These are phyloP conservation scores for Eugnorisma glareosa DNA, from an alignment of 2,888 invertebrate species.

Conservation along the genomic window DNA sequence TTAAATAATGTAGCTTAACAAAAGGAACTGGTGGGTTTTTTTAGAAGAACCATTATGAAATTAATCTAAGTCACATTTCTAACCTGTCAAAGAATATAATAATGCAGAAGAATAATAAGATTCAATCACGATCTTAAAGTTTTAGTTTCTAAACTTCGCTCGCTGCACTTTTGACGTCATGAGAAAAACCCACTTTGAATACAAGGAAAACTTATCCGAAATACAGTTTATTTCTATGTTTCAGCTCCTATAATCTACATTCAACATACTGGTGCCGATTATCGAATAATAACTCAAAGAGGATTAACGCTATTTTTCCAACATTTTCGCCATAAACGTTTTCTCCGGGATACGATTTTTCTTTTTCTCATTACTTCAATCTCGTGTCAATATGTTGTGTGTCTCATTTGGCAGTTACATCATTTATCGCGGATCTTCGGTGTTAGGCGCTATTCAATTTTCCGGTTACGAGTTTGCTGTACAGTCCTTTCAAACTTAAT, in stretches of 20 bases:
- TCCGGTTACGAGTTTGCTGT: slow-evolving; percentile 40
- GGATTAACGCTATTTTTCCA: slow-evolving; percentile 12
- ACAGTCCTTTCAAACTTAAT: neutral
- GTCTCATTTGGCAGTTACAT: slow-evolving; percentile 54
- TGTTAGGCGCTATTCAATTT: slow-evolving; percentile 51
- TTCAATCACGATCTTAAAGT: neutral
- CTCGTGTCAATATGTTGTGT: slow-evolving; percentile 39
- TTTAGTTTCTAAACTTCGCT: neutral
- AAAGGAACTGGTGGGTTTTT: neutral
- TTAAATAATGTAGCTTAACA: neutral
- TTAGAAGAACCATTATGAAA: neutral
- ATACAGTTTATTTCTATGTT: neutral
- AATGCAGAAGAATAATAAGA: neutral
- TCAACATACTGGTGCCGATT: neutral
- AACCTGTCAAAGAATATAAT: neutral
- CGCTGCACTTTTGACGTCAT: neutral
- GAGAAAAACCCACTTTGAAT: slow-evolving; percentile 13
- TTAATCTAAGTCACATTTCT: neutral
- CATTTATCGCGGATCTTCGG: slow-evolving; percentile 63
- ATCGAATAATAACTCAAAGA: neutral
- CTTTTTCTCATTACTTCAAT: slow-evolving; percentile 29
- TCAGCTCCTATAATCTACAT: neutral
- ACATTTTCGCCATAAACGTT: slow-evolving; percentile 2
- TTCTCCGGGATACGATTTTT: slow-evolving; percentile 33
- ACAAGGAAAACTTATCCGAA: neutral